Evolutionary conservation across 2,888 invertebrate species (phyloP).

Genomic region (Perizoma flavofasciatum): DNA sequence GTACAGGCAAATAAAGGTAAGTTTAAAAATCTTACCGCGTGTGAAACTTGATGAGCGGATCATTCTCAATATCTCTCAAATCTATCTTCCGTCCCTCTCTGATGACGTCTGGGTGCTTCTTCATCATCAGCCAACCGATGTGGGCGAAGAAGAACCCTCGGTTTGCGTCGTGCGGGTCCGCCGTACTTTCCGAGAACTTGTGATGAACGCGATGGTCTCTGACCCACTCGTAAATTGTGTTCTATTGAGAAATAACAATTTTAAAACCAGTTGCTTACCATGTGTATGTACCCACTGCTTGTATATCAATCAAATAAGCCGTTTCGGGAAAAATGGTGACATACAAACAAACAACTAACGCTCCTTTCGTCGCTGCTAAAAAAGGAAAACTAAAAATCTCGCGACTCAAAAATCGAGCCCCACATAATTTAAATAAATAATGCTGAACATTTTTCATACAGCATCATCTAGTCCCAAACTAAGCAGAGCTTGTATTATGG

Average conservation of each 20-base stretch:
- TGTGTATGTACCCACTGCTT: no score
- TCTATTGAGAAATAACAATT: conserved; percentile 68
- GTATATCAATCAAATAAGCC: no score
- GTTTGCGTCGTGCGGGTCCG: conserved; percentile 92
- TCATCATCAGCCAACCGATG: conserved; percentile 96
- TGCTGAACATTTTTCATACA: no score
- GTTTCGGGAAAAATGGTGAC: no score
- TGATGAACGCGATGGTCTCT: conserved; percentile 91
- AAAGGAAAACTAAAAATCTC: no score
- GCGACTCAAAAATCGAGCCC: no score
- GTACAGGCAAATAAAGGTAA: no score
- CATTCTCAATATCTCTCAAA: conserved; percentile 90
- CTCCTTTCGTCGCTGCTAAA: no score
- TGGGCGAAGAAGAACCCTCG: conserved; percentile 97
- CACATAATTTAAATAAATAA: no score
- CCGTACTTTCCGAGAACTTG: conserved; percentile 90
- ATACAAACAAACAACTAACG: no score
- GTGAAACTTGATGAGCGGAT: conserved; percentile 91
- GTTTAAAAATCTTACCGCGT: conserved; percentile 83
- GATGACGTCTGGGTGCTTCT: conserved; percentile 94
- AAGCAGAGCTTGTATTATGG: no score
- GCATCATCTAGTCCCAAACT: no score
- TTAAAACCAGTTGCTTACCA: not conserved
- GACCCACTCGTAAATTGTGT: conserved; percentile 88
- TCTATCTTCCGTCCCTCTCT: conserved; percentile 91